Conservation (phyloP, 2,797 vertebrate species). For the Thunnus albacares region DNA sequence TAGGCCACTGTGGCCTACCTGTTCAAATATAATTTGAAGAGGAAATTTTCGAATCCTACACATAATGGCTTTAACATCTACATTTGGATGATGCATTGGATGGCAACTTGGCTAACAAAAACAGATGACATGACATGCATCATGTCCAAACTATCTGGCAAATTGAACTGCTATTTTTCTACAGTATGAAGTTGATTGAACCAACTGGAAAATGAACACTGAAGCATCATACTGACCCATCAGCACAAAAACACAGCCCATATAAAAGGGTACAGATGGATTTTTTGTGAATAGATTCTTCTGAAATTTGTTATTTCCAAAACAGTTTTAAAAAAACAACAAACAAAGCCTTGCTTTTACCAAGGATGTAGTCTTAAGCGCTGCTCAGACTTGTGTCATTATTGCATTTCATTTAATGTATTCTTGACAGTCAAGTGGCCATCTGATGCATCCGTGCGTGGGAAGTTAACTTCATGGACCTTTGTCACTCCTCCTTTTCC, state of each 20-base stretch:
- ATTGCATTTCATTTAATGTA: conserved; percentile 4
- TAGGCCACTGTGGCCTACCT: conserved; percentile 63
- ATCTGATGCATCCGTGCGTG: conserved; percentile 15
- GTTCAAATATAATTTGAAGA: conserved; percentile 38
- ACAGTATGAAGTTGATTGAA: neutral
- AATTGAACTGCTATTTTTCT: too few relatives aligned
- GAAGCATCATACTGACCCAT: neutral
- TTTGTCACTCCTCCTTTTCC: neutral
- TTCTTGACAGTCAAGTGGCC: neutral
- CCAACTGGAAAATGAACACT: neutral
- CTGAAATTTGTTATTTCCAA: neutral
- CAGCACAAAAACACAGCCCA: neutral
- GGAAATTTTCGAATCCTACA: neutral
- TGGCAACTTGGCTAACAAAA: neutral
- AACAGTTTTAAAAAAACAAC: neutral
- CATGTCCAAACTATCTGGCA: neutral
- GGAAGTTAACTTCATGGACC: conserved; percentile 1
- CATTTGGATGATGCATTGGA: neutral
- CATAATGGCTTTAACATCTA: neutral
- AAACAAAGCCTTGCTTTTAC: too few relatives aligned
- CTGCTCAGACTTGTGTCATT: neutral
- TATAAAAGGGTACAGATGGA: neutral
- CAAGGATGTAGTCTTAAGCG: neutral
- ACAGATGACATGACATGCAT: neutral
- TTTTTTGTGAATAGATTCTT: neutral